These are phyloP conservation scores for Aphaenogaster floridana DNA, from an alignment of 1,140 invertebrate genomes.

Conservation along the genomic window DNA sequence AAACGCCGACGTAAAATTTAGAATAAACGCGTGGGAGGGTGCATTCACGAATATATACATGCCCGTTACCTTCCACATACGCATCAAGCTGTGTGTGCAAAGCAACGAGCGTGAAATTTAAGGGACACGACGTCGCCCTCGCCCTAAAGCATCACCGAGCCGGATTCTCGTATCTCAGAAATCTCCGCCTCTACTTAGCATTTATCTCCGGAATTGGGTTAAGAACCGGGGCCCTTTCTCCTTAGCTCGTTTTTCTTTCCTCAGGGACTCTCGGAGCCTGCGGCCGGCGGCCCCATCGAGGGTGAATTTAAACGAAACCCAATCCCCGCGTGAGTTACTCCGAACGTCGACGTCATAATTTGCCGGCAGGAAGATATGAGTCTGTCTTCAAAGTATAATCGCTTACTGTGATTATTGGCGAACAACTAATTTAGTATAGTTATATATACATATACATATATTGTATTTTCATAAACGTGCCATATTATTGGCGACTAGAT, in stretches of 20 bases:
- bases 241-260: slow-evolving; percentile 74
- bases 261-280: slow-evolving; percentile 73
- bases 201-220: slow-evolving; percentile 85
- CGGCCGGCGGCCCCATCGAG: slow-evolving; percentile 50
- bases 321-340: slow-evolving; percentile 7
- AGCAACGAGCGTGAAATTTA: slow-evolving; percentile 66
- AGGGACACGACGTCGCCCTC: slow-evolving; percentile 52
- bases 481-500: background rate
- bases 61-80: background rate
- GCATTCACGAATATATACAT: slow-evolving; percentile 11
- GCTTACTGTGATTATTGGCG: background rate
- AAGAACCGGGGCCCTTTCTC: slow-evolving; percentile 75
- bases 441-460: background rate
- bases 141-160: slow-evolving; percentile 44
- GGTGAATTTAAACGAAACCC: slow-evolving; percentile 82
- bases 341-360: slow-evolving; percentile 4
- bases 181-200: slow-evolving; percentile 83
- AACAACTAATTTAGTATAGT: background rate
- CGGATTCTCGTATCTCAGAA: slow-evolving; percentile 79
- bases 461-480: slow-evolving; percentile 7
- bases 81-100: slow-evolving; percentile 3
- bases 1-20: background rate
- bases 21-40: slow-evolving; percentile 20
- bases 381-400: background rate
- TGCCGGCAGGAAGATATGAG: background rate